Base-by-base conservation (phyloP, 1,140 invertebrate genomes). In the Diploscapter pachys region DNA sequence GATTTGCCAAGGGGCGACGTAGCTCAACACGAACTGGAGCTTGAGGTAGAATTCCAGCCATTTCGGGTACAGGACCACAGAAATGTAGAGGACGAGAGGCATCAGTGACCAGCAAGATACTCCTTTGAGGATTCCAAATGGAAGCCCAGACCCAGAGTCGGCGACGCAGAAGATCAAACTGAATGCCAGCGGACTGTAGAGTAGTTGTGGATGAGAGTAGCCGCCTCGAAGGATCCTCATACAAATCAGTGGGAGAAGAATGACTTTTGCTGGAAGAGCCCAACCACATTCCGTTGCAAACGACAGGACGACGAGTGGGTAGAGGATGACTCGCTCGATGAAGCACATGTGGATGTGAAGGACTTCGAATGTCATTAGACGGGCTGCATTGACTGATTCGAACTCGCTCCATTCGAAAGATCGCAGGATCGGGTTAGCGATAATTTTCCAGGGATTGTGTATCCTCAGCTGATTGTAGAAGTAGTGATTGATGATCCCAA, bases 1-100 rank as follows among this genome's bases (percentile, higher is more conserved):
- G 57, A 99, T 98, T 88, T 98, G 96, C 96, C 96, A 99, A 1
- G 96, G 96, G 5, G 96, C 96, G 71, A 98, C 96, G 88, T 99
- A 99, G 2, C 94, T 97, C 63, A 98, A 92, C 54, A 99, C 93
- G 88, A 99, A 99, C 83, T 96, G 92, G 56, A 98, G 89, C 84
- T 90, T 90, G 77, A 89, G 80, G 66, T 88, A 80, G 68, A 89
- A 85, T 81, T 90, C 89, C 81, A 86, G 85, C 72, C 89, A 62
- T 75, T 84, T 84, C 5, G 83, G 81, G 80, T 81, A 85, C 9
- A 85, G 48, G 11, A 78, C 71, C 0, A 73, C 71, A n/a, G 79
- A 75, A 4, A 84, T 6, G 63, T 81, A 84, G 54, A 81, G 70
- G 5, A 67, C 63, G 49, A 85, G 61, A 4, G 73, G 73, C 13